Conservation (phyloP, 2,113 vertebrate species). For the cat (Felis catus) region DNA sequence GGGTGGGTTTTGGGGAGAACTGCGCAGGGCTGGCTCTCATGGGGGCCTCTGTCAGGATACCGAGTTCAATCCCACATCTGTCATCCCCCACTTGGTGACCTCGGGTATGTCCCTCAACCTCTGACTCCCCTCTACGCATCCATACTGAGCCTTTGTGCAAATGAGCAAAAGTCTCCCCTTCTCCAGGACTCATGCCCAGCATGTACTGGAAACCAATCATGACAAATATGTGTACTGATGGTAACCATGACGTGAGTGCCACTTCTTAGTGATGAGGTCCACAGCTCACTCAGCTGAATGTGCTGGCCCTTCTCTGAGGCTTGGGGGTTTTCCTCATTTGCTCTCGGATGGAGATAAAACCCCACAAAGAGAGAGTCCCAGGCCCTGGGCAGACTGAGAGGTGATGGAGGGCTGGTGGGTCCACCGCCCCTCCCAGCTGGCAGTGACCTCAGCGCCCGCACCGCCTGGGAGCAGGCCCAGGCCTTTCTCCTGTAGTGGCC, state of each 20-base stretch:
- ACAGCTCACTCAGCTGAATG: accelerated
- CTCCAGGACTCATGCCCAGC: not conserved
- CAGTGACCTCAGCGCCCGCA: accelerated
- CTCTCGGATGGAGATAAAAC: not conserved
- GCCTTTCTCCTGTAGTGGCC: not conserved
- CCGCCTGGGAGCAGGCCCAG: not conserved
- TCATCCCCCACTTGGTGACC: not conserved
- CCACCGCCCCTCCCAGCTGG: not conserved
- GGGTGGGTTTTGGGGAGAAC: not conserved
- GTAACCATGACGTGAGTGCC: accelerated
- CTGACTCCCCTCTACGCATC: not conserved
- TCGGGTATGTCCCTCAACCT: not conserved
- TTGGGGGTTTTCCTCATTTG: not conserved
- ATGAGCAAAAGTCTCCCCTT: not conserved
- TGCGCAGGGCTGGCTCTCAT: not conserved
- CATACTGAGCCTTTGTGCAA: not conserved
- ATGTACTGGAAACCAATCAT: not conserved
- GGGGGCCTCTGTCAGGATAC: not conserved
- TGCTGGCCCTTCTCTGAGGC: not conserved
- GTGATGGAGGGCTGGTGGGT: not conserved
- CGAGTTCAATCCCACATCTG: too few relatives aligned
- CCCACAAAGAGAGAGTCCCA: not conserved
- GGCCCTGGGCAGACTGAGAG: not conserved
- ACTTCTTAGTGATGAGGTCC: too few relatives aligned
- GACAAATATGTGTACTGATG: accelerated